Base-by-base conservation (phyloP, 2,888 invertebrate genomes). In the Andricus quercusramuli region DNA sequence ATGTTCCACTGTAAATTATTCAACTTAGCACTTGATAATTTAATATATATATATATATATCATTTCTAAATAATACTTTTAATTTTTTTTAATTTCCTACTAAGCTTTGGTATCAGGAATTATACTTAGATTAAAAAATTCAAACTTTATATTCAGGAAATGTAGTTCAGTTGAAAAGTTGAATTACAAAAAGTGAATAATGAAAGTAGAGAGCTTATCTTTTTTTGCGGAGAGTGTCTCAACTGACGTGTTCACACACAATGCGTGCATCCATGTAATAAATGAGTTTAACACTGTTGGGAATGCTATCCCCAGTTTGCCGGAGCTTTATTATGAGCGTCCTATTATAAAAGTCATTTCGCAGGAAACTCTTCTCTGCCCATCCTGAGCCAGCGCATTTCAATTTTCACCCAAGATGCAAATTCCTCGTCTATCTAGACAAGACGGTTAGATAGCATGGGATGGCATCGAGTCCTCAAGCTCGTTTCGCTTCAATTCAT, bases 361-460 rank as follows among this genome's bases (percentile, higher is more conserved):
- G 86, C 87, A 85, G 87, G 85, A 86, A 86, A 86, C 88, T 86
- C 85, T 83, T 87, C 85, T 83, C 85, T 85, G 86, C 85, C 86
- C 87, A 88, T 89, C 88, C 86, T 90, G 87, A 83, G 82, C 87
- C 84, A 87, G 85, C 80, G 86, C 85, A 87, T 90, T 90, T 90
- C 90, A 91, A 91, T 91, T 91, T 90, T 89, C 89, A 83, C 85
- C 87, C 86, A 87, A 89, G 89, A 90, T 90, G 90, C 89, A 91
- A 90, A 91, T 89, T 88, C 85, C 85, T 85, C 80, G 83, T 81
- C 85, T 83, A 70, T 80, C n/a, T 37, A 47, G 65, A 15, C 47
- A 65, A 74, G 77, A 66, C 29, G 66, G 59, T 41, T 56, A 79
- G 15, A 62, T 22, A 62, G 67, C n/a, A 3, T 22, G 68, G 41